Evolutionary conservation across 2,888 invertebrate species (phyloP).

Genomic region (Neoscelio sp.): DNA sequence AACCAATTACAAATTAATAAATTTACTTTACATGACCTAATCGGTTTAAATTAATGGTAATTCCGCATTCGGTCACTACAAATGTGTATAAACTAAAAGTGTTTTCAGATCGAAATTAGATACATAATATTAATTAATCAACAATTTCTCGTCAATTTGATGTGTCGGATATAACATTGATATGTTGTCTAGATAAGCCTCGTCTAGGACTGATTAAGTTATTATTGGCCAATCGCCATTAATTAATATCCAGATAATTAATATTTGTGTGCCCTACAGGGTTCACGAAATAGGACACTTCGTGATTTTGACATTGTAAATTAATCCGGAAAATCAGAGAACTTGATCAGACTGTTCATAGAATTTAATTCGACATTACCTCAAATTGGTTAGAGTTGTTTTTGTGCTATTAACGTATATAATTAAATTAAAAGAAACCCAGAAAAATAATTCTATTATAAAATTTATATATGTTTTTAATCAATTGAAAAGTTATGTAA

Average conservation of each 20-base stretch:
- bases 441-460: too few relatives aligned
- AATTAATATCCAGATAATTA: constrained; percentile 20
- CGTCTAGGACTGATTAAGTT: constrained; percentile 7
- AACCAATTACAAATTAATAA: too few relatives aligned
- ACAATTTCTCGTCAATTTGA: constrained; percentile 6
- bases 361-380: too few relatives aligned
- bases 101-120: background rate
- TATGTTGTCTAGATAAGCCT: background rate
- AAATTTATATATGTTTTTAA: too few relatives aligned
- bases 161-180: background rate
- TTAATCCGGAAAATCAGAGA: constrained; percentile 3
- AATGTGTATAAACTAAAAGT: background rate
- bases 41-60: background rate
- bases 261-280: background rate
- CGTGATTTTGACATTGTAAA: background rate
- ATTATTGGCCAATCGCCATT: constrained; percentile 11
- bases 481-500: too few relatives aligned
- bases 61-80: background rate
- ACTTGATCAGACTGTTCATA: too few relatives aligned
- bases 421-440: too few relatives aligned
- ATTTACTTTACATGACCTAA: too few relatives aligned
- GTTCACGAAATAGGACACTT: background rate
- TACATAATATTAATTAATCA: constrained; percentile 2
- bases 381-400: too few relatives aligned
- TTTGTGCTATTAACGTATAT: too few relatives aligned